These are phyloP conservation scores for Trichopria drosophilae DNA, from an alignment of 2,888 invertebrate species.

Conservation along the genomic window DNA sequence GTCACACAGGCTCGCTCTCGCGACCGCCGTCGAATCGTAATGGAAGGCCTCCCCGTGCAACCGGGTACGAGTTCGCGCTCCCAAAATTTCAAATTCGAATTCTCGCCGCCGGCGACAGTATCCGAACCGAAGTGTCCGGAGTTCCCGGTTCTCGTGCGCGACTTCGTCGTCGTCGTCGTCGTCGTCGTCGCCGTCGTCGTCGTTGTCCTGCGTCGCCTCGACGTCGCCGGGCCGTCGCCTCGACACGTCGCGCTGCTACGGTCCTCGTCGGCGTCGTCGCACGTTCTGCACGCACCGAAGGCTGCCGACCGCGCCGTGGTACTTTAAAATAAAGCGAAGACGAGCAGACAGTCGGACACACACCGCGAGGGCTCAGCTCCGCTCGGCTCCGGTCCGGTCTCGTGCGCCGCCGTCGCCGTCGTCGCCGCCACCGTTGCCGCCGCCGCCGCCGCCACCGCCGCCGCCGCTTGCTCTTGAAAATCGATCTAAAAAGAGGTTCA, in stretches of 20 bases:
- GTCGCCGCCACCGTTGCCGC: background rate
- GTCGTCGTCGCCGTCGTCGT: conserved; percentile 8
- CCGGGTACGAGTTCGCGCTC: no score
- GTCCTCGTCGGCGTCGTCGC: conserved; percentile 33
- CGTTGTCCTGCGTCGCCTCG: conserved; percentile 14
- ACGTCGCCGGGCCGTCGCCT: no score
- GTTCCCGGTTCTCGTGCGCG: conserved; percentile 20
- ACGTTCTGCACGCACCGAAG: conserved; percentile 41
- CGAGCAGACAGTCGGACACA: no score
- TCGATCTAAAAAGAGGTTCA: conserved; percentile 54
- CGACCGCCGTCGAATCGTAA: no score
- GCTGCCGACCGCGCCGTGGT: conserved; percentile 47
- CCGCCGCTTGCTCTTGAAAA: conserved; percentile 54
- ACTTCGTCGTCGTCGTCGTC: conserved; percentile 25
- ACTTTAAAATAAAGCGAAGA: conserved; percentile 50
- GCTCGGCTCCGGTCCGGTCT: conserved; percentile 40
- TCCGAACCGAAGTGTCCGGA: no score
- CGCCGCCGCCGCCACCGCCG: conserved; percentile 45
- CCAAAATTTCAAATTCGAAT: no score
- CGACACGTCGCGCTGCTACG: conserved; percentile 22
- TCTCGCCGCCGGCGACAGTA: no score
- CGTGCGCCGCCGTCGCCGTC: conserved; percentile 27
- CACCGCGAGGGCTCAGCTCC: no score
- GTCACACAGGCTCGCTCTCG: no score
- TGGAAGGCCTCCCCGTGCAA: no score